These are phyloP conservation scores for Sphaerolaimus hirsutus DNA, from an alignment of 2,888 invertebrate species.

Conservation along the genomic window DNA sequence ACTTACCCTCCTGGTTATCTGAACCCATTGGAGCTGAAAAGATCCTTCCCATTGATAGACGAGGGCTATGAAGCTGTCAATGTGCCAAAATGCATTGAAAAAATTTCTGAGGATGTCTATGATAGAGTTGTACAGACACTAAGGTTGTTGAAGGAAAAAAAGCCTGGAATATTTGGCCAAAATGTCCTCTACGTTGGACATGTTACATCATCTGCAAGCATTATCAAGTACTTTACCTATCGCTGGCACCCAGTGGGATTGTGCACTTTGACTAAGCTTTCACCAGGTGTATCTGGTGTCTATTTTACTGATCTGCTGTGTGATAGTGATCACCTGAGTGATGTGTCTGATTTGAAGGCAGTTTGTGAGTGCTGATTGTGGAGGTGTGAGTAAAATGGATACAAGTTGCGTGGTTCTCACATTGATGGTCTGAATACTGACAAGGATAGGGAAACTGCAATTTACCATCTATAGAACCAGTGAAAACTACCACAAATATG, in stretches of 20 bases:
- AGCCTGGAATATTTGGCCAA: neutral
- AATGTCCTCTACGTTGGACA: no score
- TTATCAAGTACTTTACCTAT: neutral
- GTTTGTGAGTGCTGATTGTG: neutral
- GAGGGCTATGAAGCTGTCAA: neutral
- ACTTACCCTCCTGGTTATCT: neutral
- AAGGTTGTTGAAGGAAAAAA: neutral
- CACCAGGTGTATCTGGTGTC: neutral
- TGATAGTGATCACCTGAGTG: neutral
- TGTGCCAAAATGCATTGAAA: neutral
- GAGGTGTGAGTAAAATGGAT: no score
- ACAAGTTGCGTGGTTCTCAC: no score
- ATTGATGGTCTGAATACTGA: no score
- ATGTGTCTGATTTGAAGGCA: neutral
- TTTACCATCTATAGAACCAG: no score
- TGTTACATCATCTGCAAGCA: no score
- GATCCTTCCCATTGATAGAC: neutral
- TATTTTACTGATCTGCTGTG: neutral
- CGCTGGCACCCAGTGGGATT: neutral
- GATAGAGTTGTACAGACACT: neutral
- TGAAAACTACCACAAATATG: no score
- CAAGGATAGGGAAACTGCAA: no score
- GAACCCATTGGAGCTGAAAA: neutral
- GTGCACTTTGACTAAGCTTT: neutral
- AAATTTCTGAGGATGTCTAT: no score